Percentiles rank a stretch among this genome's conserved stretches.
Conservation (phyloP, 2,797 vertebrate species). For the Hypotaenidia philippensis region DNA sequence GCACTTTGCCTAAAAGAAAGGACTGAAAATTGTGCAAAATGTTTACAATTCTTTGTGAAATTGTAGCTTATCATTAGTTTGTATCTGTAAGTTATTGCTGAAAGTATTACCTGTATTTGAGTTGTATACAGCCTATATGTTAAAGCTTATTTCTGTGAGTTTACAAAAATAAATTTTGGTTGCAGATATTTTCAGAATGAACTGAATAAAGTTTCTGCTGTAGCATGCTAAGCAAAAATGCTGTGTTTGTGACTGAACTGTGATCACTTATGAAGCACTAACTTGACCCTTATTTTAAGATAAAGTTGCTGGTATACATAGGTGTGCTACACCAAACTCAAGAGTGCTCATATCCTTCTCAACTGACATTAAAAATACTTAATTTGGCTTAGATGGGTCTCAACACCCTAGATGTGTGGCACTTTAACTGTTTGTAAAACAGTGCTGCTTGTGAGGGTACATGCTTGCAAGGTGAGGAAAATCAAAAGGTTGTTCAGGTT, state of each 20-base stretch:
- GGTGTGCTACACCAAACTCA: neutral
- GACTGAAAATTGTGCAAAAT: conserved; percentile 86
- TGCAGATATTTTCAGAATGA: conserved; percentile 77
- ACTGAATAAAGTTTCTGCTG: conserved; percentile 82
- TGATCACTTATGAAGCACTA: neutral
- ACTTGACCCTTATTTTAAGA: neutral
- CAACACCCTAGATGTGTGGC: neutral
- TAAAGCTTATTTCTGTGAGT: conserved; percentile 83
- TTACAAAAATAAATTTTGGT: conserved; percentile 80
- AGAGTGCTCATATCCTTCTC: neutral
- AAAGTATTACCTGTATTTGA: conserved; percentile 82
- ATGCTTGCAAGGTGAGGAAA: neutral
- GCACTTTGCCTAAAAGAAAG: conserved; percentile 92
- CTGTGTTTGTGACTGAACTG: conserved; percentile 60
- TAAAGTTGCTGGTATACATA: neutral
- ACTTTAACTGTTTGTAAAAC: neutral
- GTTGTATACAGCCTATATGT: conserved; percentile 83
- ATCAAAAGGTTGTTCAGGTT: too few relatives aligned
- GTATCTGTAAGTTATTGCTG: conserved; percentile 87
- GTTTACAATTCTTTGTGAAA: conserved; percentile 88
- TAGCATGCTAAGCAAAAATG: conserved; percentile 76
- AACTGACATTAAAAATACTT: neutral
- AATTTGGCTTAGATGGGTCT: neutral
- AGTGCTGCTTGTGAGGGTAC: neutral
- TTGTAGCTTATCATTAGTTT: conserved; percentile 83